A percentile compares a stretch with the other conserved stretches of the same genome.
phyloP scores from a whole-genome alignment of 2,888 invertebrate species.

The Macrosiphum euphorbiae region DNA sequence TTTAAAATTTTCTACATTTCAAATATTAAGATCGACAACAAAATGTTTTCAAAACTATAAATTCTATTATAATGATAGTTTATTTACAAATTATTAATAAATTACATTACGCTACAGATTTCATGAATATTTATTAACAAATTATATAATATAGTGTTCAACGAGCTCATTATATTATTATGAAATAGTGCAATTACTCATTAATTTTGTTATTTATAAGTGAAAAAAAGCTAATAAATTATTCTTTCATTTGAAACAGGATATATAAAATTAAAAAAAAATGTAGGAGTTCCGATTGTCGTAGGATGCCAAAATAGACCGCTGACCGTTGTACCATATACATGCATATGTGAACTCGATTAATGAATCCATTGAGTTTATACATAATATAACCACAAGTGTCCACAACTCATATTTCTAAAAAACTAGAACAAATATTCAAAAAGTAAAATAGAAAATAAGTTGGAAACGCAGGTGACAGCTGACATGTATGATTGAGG shows the following conservation, averaged over 20 bases:
- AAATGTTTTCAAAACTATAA: neutral
- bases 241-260: slow-evolving; percentile 38
- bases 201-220: neutral
- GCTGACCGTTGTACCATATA: neutral
- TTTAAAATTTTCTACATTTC: neutral
- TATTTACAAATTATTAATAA: neutral
- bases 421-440: neutral
- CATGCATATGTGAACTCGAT: neutral
- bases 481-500: neutral
- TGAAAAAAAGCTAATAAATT: slow-evolving; percentile 22
- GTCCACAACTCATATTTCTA: neutral
- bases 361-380: neutral
- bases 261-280: slow-evolving; percentile 6
- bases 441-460: neutral
- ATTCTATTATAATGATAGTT: neutral
- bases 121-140: neutral
- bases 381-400: neutral
- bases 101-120: neutral
- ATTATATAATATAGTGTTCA: neutral
- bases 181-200: slow-evolving; percentile 13
- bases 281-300: slow-evolving; percentile 45
- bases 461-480: neutral
- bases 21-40: neutral
- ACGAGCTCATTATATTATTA: neutral
- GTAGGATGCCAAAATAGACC: slow-evolving; percentile 55